Conservation (phyloP, 2,113 vertebrate genomes). For the Limnothrissa miodon region DNA sequence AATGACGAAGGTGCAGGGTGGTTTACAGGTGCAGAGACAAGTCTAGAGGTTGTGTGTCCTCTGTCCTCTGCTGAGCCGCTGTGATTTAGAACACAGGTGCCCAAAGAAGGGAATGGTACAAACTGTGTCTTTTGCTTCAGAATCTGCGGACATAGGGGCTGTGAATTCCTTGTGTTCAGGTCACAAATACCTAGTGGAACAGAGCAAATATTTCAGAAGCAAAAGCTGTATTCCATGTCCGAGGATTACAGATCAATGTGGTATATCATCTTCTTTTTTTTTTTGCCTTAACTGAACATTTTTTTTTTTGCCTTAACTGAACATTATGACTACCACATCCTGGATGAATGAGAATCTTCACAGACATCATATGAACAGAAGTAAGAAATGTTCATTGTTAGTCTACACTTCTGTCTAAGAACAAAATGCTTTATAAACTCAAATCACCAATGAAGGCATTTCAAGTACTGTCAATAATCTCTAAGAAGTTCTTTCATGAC, state of each 20-base stretch:
- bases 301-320: no score
- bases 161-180: not conserved
- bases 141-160: not conserved
- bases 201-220: not conserved
- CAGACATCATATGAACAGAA: no score
- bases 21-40: not conserved
- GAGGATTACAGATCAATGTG: not conserved
- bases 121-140: not conserved
- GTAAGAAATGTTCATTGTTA: not conserved
- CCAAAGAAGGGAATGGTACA: not conserved
- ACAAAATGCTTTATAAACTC: not conserved
- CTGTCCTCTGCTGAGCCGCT: not conserved
- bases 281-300: no score
- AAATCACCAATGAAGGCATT: not conserved
- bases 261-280: not conserved
- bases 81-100: not conserved
- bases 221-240: not conserved
- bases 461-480: not conserved
- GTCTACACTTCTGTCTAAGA: not conserved
- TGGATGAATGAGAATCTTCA: no score
- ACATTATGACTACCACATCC: no score
- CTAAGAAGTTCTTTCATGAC: slow-evolving; percentile 19
- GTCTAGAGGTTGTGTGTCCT: not conserved
- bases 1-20: not conserved
- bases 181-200: not conserved